Percentiles rank a stretch among this genome's conserved stretches.
Conservation (phyloP, 2,888 invertebrate species). For the Cancer borealis region DNA sequence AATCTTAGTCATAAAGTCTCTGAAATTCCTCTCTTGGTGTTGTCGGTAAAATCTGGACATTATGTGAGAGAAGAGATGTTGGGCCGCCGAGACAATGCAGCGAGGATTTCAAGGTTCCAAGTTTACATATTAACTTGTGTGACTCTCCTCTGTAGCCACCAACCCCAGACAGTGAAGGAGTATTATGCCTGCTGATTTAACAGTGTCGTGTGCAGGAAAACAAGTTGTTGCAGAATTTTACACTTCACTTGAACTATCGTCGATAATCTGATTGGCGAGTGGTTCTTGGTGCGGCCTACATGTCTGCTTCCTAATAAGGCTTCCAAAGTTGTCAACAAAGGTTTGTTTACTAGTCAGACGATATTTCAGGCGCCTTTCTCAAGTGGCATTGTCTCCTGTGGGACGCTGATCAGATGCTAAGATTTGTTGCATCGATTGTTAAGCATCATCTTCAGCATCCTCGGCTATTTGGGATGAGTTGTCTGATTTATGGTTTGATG, state of each 20-base stretch:
- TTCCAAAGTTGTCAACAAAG: not conserved
- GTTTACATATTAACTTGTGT: no score
- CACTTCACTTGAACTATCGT: not conserved
- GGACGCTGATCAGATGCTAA: not conserved
- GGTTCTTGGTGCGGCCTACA: not conserved
- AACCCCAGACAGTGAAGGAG: not conserved
- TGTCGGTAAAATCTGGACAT: no score
- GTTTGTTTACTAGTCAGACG: not conserved
- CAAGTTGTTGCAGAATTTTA: not conserved
- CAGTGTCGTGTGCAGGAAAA: not conserved
- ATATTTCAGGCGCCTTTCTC: slow-evolving; percentile 3
- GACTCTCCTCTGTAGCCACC: no score
- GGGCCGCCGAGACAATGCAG: no score
- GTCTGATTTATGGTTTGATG: not conserved
- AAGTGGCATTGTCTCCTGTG: not conserved
- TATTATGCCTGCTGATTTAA: not conserved
- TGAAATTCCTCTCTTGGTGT: no score
- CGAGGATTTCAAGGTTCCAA: no score
- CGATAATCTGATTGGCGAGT: not conserved
- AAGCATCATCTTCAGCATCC: not conserved
- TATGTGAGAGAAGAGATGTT: no score
- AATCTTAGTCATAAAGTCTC: no score
- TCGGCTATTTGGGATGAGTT: not conserved
- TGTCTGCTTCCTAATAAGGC: not conserved
- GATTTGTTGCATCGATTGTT: not conserved